Base-by-base conservation (phyloP, 2,113 vertebrate genomes). In the Thermophis baileyi region DNA sequence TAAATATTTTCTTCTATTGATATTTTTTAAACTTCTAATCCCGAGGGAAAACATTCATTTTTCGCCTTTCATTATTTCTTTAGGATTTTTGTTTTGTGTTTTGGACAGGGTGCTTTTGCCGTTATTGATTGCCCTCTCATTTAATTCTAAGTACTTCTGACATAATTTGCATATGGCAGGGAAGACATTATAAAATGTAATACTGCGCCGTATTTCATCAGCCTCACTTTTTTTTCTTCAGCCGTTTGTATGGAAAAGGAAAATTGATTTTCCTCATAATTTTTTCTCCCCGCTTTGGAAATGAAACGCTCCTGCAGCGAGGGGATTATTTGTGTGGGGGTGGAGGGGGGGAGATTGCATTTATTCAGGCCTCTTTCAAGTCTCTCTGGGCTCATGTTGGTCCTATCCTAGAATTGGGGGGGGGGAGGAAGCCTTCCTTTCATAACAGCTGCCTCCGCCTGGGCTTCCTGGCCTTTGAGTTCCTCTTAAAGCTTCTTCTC, bases 71-170 rank as follows among this genome's bases (percentile, higher is more conserved):
- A 54, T 22, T 40, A 9, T 18, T 87, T 63, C 86, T 69, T 30
- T 86, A 24, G 11, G 27, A 5, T 35, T 22, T 87, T 49, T 60
- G 53, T 50, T 54, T 20, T 6, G 49, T 53, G 3, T 14, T 63
- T 63, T n/a, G 27, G 60, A n/a, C 60, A n/a, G 0, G 0, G 30
- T 0, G 0, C 25, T 24, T 44, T 27, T 0, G 40, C 0, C 49
- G 0, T 0, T 7, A 55, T 9, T 88, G 57, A 6, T 2, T 9
- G 0, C 49, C 6, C 50, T 54, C 47, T 5, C 46, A 4, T 60
- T 47, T 22, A 93, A 93, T 90, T 86, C 92, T 86, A 24, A 53
- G n/a, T 81, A 40, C 10, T 35, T 1, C n/a, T 90, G 92, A 90
- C 51, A 22, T 16, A 46, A 0, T 90, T 55, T 60, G 47, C 0